A percentile compares a stretch with the other conserved stretches of the same genome.
Evolutionary conservation across 23 tunicate genomes (phyloP).

Genomic region (Oikopleura vanhoeffeni): DNA sequence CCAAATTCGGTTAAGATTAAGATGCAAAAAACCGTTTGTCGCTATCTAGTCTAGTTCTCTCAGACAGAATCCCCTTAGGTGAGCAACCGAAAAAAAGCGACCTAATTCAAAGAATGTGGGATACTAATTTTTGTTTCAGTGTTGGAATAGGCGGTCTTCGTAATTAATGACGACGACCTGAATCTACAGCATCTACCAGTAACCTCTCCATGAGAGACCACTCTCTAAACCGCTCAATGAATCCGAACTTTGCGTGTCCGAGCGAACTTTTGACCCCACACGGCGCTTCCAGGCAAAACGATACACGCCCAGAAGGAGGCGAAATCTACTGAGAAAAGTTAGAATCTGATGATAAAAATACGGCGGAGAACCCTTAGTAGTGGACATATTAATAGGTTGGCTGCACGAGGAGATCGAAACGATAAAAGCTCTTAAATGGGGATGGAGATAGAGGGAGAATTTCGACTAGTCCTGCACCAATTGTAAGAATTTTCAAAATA

Average conservation of each 20-base stretch:
- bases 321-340: not conserved
- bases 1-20: no score
- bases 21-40: no score
- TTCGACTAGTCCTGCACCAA: no score
- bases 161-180: not conserved
- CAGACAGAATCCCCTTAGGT: no score
- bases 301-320: not conserved
- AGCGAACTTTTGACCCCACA: not conserved
- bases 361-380: not conserved
- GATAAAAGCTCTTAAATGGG: no score
- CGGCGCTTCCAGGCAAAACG: not conserved
- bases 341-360: not conserved
- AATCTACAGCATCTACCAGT: no score
- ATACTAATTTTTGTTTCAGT: not conserved
- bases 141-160: not conserved
- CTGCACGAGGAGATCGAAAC: not conserved
- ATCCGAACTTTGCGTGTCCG: not conserved
- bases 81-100: no score
- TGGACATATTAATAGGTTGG: not conserved
- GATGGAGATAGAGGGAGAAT: no score
- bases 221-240: not conserved
- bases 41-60: no score
- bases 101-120: no score
- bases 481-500: no score
- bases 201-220: no score